Conservation (phyloP, 2,888 invertebrate genomes). For the Ganaspis brasiliensis region DNA sequence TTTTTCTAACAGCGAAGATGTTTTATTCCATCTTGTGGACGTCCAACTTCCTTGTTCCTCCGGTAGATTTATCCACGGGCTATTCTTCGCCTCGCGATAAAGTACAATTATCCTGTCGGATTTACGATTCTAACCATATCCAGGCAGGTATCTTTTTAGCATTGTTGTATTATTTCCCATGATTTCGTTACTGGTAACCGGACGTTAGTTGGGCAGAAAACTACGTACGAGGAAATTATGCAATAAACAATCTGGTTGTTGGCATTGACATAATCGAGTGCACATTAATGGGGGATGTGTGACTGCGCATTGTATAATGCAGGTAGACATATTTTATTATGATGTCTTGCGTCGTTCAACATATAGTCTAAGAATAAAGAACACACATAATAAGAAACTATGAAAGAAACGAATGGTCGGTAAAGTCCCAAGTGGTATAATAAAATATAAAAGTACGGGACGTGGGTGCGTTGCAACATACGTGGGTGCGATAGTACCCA, state of each 20-base stretch:
- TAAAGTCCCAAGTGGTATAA: slow-evolving; percentile 3
- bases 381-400: not conserved
- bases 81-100: slow-evolving; percentile 24
- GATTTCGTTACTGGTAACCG: slow-evolving; percentile 37
- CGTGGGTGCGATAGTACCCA: slow-evolving; percentile 15
- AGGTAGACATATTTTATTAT: not conserved
- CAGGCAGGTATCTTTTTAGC: slow-evolving; percentile 31
- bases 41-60: slow-evolving; percentile 22
- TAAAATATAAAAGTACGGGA: slow-evolving; percentile 46
- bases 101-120: slow-evolving; percentile 39
- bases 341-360: not conserved
- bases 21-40: not conserved
- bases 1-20: not conserved
- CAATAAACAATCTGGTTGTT: slow-evolving; percentile 53
- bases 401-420: not conserved
- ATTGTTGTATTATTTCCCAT: slow-evolving; percentile 42
- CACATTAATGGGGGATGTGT: slow-evolving; percentile 22
- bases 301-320: not conserved
- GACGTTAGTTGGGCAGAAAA: slow-evolving; percentile 40
- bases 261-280: slow-evolving; percentile 26
- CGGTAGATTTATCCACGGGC: slow-evolving; percentile 18
- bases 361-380: not conserved
- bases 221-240: slow-evolving; percentile 55
- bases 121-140: slow-evolving; percentile 39
- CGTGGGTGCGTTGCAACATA: slow-evolving; percentile 51